These are phyloP conservation scores for Rhinophrynus dorsalis DNA, from an alignment of 2,797 vertebrate genomes.

Conservation along the genomic window DNA sequence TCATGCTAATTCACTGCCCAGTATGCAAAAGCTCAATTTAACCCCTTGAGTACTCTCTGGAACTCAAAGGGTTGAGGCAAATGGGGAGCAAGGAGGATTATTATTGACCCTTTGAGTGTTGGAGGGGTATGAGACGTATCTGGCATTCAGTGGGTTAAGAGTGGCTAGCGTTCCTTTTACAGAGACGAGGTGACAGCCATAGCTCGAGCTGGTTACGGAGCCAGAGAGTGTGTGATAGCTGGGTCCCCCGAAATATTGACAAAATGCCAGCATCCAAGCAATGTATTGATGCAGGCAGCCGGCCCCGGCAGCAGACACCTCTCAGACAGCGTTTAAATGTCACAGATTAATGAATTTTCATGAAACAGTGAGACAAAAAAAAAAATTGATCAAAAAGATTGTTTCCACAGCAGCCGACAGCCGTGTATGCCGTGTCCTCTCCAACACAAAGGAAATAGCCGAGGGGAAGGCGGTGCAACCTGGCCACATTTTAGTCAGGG, in stretches of 20 bases:
- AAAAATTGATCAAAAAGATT: slow-evolving; percentile 44
- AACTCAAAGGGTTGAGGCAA: too few species aligned
- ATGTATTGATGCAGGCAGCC: slow-evolving; percentile 73
- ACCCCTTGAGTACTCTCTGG: too few species aligned
- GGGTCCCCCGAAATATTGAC: slow-evolving; percentile 75
- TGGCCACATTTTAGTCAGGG: background rate
- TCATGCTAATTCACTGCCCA: too few species aligned
- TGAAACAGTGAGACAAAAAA: slow-evolving; percentile 59
- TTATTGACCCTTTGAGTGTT: too few species aligned
- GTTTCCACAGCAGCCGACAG: slow-evolving; percentile 47
- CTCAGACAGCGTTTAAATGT: slow-evolving; percentile 80
- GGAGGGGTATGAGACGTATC: too few species aligned
- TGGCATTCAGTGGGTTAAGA: too few species aligned
- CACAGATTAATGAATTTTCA: slow-evolving; percentile 82
- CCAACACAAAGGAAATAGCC: slow-evolving; percentile 22
- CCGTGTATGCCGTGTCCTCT: slow-evolving; percentile 11
- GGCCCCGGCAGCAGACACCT: slow-evolving; percentile 76
- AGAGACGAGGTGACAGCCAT: too few species aligned
- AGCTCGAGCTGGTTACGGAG: slow-evolving; percentile 59
- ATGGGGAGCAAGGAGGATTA: too few species aligned
- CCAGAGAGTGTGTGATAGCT: slow-evolving; percentile 63
- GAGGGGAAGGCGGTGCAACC: background rate
- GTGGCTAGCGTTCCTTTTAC: too few species aligned
- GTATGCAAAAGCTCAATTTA: too few species aligned
- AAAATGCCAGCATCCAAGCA: slow-evolving; percentile 73